These are phyloP conservation scores for Elmis aenea DNA, from an alignment of 2,888 invertebrate genomes.

Conservation along the genomic window DNA sequence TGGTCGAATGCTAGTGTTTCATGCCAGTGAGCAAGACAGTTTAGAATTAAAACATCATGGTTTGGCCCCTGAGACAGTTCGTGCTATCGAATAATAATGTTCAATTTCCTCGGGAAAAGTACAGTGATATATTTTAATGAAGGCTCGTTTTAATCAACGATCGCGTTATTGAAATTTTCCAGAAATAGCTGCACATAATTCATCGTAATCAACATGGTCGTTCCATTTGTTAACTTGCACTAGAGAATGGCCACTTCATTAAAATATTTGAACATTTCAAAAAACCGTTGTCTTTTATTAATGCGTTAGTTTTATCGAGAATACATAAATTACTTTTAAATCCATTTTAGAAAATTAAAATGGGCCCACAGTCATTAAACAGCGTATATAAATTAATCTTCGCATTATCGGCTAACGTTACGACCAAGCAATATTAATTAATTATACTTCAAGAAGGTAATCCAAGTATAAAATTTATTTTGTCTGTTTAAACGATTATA, in stretches of 20 bases:
- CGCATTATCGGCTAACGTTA: conserved; percentile 9
- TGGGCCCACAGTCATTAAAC: conserved; percentile 7
- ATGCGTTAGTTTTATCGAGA: conserved; percentile 17
- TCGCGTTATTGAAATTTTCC: conserved; percentile 21
- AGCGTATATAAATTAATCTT: conserved; percentile 14
- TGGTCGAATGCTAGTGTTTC: conserved; percentile 26
- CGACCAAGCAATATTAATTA: conserved; percentile 2
- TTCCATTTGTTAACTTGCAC: conserved; percentile 14
- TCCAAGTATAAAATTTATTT: too few relatives aligned
- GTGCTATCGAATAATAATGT: conserved; percentile 31
- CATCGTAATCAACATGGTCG: conserved; percentile 13
- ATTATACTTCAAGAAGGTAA: too few relatives aligned
- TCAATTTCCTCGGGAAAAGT: conserved; percentile 25
- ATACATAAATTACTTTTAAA: conserved; percentile 16
- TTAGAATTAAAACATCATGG: conserved; percentile 31
- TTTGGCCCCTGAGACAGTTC: conserved; percentile 24
- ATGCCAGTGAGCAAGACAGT: conserved; percentile 23
- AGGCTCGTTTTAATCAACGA: conserved; percentile 20
- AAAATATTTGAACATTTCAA: conserved; percentile 17
- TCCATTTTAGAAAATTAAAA: conserved; percentile 12
- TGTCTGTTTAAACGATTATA: too few relatives aligned
- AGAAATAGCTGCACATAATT: conserved; percentile 17
- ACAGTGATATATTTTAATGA: conserved; percentile 22
- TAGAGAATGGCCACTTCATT: conserved; percentile 13
- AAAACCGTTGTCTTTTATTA: conserved; percentile 12